phyloP scores from a whole-genome alignment of 1,140 invertebrate genomes.

The Gryllus bimaculatus region DNA sequence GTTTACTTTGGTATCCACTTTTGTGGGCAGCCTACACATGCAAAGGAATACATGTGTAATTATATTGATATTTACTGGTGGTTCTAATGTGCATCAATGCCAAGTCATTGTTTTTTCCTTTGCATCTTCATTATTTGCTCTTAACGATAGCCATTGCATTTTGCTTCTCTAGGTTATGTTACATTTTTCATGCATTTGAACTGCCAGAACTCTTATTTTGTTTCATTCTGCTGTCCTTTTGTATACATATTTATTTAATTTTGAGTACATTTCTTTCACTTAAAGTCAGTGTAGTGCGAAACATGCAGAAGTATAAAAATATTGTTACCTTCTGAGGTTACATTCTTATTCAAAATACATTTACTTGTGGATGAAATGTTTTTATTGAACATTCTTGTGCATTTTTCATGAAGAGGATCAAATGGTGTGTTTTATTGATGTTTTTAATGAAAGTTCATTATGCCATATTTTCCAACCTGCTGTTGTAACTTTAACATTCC shows the following conservation, averaged over 20 bases:
- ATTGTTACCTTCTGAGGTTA: neutral
- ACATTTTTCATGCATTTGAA: neutral
- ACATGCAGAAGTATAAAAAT: neutral
- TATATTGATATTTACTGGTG: neutral
- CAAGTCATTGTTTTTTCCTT: neutral
- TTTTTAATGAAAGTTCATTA: too few relatives aligned
- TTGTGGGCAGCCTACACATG: neutral
- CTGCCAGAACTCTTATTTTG: neutral
- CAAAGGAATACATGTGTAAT: neutral
- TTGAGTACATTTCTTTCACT: neutral
- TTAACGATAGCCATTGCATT: neutral
- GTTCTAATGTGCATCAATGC: neutral
- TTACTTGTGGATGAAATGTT: neutral
- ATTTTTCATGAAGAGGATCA: neutral
- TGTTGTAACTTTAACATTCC: too few relatives aligned
- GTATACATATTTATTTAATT: constrained; percentile 13
- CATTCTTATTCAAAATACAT: neutral
- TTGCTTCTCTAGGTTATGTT: neutral
- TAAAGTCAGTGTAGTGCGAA: neutral
- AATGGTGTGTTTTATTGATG: too few relatives aligned
- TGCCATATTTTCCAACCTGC: too few relatives aligned
- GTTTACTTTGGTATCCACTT: neutral
- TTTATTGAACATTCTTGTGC: neutral
- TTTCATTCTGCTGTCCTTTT: neutral
- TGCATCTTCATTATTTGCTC: neutral